Evolutionary conservation across 2,797 vertebrate species (phyloP), one percentile per base, ranked within the genome.

Genomic region (Chiroxiphia lanceolata): DNA sequence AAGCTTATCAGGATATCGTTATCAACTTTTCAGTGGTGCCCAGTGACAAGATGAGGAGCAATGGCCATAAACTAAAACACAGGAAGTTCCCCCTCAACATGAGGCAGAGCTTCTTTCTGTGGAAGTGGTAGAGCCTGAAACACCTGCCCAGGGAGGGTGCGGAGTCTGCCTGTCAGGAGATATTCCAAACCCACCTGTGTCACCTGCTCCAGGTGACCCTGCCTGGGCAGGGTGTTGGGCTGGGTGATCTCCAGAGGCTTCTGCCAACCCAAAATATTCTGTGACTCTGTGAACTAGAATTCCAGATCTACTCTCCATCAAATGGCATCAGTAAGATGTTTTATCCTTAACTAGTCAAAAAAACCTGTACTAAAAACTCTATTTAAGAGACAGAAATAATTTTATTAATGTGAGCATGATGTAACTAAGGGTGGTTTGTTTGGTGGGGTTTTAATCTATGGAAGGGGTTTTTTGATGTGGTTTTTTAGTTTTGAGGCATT

Each of bases 171-270:
- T 64, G 3, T 47, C 48, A 29, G 69, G 69, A 10, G 69, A 1
- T 50, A 40, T 26, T 2, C 22, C 57, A 18, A 6, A 2, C 7
- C 53, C 69, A 27, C 20, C 34, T 83, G 69, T n/a, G 69, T 5
- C 59, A 2, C 50, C 57, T 64, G 60, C 25, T 27, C 15, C 40
- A 54, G 59, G 48, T 34, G 69, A 40, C 10, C 80, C 60, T 72
- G 48, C 40, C 80, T 29, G 81, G 18, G 17, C 56, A 36, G 26
- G 47, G 59, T 5, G 0, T 2, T 26, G 48, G 25, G 0, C 23
- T 22, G 15, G 10, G 3, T 0, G 2, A 19, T 1, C 23, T 56
- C 23, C 50, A 64, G 29, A 20, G 10, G 3, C 0, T 0, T 33
- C 22, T 51, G 13, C 15, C 15, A 38, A 0, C 10, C 23, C 15